These are phyloP conservation scores for Anorthoa munda DNA, from an alignment of 2,888 invertebrate genomes.

Conservation along the genomic window DNA sequence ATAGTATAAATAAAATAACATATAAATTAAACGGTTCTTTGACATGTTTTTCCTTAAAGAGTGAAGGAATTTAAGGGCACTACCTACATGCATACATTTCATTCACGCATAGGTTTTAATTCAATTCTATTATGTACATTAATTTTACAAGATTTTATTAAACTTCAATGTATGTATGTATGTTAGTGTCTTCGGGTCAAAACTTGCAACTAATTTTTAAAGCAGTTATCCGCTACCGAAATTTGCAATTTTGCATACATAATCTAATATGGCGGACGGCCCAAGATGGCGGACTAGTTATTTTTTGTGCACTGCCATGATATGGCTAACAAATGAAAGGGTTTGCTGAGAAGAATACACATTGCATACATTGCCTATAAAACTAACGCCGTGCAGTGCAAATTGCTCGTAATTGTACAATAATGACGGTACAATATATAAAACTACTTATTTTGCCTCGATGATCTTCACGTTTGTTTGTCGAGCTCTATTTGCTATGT, in stretches of 20 bases:
- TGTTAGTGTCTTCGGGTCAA: no score
- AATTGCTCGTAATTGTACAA: slow-evolving; percentile 15
- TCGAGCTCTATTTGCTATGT: neutral
- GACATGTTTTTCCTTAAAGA: slow-evolving; percentile 29
- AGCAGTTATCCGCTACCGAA: no score
- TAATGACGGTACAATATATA: neutral
- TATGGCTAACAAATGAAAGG: no score
- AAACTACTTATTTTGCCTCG: slow-evolving; percentile 39
- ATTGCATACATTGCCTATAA: no score
- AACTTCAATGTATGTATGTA: no score
- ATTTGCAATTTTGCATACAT: no score
- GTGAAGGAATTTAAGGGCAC: neutral
- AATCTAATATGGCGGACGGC: no score
- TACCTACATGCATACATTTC: neutral
- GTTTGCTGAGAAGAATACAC: no score
- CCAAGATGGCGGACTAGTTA: no score
- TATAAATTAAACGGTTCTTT: slow-evolving; percentile 5
- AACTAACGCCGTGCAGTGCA: neutral
- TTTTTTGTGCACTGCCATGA: no score
- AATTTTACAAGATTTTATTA: no score
- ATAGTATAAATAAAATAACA: slow-evolving; percentile 26
- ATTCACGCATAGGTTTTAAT: slow-evolving; percentile 6
- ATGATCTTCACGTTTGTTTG: slow-evolving; percentile 15
- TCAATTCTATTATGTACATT: neutral
- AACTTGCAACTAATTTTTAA: no score